Evolutionary conservation across 2,113 vertebrate species (phyloP).

Genomic region (Sturnira hondurensis): DNA sequence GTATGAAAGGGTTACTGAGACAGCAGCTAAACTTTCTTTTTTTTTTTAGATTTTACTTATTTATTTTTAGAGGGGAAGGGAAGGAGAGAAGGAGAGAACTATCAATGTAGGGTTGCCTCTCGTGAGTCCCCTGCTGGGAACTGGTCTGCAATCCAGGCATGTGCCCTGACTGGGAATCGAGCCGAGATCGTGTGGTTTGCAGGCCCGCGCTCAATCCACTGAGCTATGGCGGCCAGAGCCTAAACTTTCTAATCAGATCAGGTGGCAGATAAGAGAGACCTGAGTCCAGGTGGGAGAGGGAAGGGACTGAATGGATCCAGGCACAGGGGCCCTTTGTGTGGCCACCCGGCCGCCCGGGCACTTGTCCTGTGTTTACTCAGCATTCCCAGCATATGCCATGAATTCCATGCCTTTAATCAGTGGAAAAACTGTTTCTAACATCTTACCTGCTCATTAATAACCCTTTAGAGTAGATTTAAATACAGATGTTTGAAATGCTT

Average conservation of each 20-base stretch:
- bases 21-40: background rate
- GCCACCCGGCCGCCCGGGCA: background rate
- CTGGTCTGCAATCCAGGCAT: no score
- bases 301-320: background rate
- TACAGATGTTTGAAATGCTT: background rate
- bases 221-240: no score
- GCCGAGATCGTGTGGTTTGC: no score
- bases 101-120: no score
- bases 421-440: background rate
- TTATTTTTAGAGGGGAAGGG: no score
- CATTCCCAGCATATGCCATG: background rate
- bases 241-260: background rate
- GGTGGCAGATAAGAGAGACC: background rate
- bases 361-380: background rate
- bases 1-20: background rate
- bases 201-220: no score
- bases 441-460: background rate
- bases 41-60: no score
- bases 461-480: background rate
- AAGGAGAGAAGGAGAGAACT: no score
- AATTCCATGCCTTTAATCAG: background rate
- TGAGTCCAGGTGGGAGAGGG: background rate
- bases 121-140: no score
- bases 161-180: no score
- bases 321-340: background rate